Conservation (phyloP, 2,113 vertebrate genomes). For the Peucedramus taeniatus region DNA sequence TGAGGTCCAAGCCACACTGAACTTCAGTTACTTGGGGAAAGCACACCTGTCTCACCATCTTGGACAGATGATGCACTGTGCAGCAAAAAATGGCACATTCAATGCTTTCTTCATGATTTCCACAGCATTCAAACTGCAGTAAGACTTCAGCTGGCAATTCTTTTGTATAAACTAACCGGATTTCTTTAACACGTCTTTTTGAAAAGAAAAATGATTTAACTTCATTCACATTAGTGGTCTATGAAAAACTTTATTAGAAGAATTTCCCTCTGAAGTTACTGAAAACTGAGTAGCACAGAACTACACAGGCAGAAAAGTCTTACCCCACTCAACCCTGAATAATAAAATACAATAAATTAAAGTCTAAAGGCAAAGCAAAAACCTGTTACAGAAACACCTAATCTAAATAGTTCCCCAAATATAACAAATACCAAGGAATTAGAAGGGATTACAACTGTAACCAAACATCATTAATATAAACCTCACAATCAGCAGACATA, state of each 20-base stretch:
- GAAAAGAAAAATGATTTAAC: background rate
- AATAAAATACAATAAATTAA: background rate
- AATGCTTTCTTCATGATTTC: background rate
- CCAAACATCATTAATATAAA: background rate
- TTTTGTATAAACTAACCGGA: fast-evolving
- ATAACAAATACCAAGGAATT: background rate
- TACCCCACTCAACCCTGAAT: background rate
- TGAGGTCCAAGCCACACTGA: background rate
- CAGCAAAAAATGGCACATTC: background rate
- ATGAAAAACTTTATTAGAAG: background rate
- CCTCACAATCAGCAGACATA: fast-evolving
- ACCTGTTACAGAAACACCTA: background rate
- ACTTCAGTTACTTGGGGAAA: background rate
- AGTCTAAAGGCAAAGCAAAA: background rate
- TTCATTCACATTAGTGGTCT: background rate
- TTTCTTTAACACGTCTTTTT: fast-evolving
- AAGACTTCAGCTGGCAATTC: background rate
- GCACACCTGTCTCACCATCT: background rate
- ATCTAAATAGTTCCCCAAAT: background rate
- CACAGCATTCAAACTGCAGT: background rate
- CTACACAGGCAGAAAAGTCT: background rate
- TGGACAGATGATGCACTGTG: fast-evolving
- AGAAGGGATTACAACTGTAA: background rate
- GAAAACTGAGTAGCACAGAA: background rate
- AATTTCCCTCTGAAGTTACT: background rate